Percentiles rank a stretch among this genome's conserved stretches.
Conservation (phyloP, 2,113 vertebrate species). For the Saiga tatarica region DNA sequence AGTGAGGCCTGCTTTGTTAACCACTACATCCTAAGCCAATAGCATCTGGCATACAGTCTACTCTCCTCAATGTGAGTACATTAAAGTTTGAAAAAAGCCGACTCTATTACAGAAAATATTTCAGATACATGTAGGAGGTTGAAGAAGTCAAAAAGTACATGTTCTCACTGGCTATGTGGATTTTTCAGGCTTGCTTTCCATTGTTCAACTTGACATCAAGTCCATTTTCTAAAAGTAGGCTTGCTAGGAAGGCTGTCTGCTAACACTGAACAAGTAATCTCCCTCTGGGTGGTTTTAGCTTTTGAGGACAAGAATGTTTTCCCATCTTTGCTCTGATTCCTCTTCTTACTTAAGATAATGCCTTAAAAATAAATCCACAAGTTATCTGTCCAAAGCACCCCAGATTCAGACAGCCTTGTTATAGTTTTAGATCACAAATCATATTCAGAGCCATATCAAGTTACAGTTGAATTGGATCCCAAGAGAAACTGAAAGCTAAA, state of each 20-base stretch:
- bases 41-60: background rate
- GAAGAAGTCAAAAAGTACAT: background rate
- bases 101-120: background rate
- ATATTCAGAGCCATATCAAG: background rate
- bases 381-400: background rate
- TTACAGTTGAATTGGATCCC: background rate
- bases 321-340: background rate
- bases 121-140: background rate
- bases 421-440: background rate
- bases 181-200: background rate
- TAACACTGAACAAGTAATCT: background rate
- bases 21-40: background rate
- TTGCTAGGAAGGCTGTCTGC: background rate
- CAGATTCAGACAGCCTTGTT: background rate
- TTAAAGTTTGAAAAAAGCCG: background rate
- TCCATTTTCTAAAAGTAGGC: background rate
- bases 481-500: background rate
- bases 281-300: background rate
- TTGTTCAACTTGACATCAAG: background rate
- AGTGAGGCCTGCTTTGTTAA: background rate
- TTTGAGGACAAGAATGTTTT: background rate
- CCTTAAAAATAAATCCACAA: background rate
- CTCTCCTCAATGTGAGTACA: background rate
- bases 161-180: background rate
- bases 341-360: background rate